Evolutionary conservation across 2,113 vertebrate genomes (phyloP), one percentile per base, ranked within the genome.

Genomic region (Periophthalmus modestus): DNA sequence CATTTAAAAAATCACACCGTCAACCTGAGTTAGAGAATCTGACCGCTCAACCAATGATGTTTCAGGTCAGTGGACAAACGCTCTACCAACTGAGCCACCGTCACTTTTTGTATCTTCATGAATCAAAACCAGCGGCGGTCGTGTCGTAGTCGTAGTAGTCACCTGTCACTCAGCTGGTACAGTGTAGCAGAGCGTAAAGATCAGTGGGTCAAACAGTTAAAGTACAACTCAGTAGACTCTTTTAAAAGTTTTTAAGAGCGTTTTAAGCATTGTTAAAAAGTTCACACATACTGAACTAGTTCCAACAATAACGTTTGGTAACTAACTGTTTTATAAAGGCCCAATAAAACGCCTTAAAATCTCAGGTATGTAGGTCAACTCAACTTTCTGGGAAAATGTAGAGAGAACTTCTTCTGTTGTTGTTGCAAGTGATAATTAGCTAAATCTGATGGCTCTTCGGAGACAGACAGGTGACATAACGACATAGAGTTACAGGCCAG

Each of bases 281-380:
- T 52, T 71, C 12, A 76, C 36, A 74, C 66, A 75, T 5, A 5
- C 12, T 74, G 14, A 81, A 68, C 47, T 46, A 72, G 34, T 55
- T 28, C 48, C 67, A 1, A 28, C 74, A 59, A 66, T 88, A 82
- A 7, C 74, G 50, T 81, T 72, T 80, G 50, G 72, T 74, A 84
- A 84, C 39, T 15, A 34, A 65, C 9, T 15, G 77, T 67, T 28
- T 48, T 73, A 73, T 82, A 80, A 71, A 1, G 1, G 54, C 52
- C 77, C 39, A 55, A 84, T 85, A 89, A 86, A 85, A 67, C 6
- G 15, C 70, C 71, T 33, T 77, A 78, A 84, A 55, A 24, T 63
- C 36, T 48, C 4, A 34, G 68, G 19, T 67, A 28, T 28, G 28
- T 28, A 63, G 73, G 71, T 77, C 68, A 79, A 81, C 47, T 62